A percentile compares a stretch with the other conserved stretches of the same genome.
Evolutionary conservation across 1,140 invertebrate species (phyloP).

Genomic region (Caenorhabditis elegans): WBcel235 BX284604.4:16999501-17000000

Average conservation of each 20-base stretch:
- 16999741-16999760: background rate
- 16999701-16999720: background rate
- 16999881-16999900: too few species aligned
- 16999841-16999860: too few species aligned
- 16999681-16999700: background rate
- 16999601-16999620: background rate
- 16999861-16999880: too few species aligned
- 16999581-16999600: background rate
- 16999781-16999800: conserved; percentile 7
- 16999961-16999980: too few species aligned
- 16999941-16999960: too few species aligned
- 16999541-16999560: background rate
- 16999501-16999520: conserved; percentile 13
- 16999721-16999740: background rate
- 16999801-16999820: conserved; percentile 16
- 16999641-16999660: background rate
- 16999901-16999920: background rate
- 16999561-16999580: background rate
- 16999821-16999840: conserved; percentile 7
- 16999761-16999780: conserved; percentile 14
- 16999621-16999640: background rate
- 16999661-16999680: too few species aligned
- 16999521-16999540: background rate
- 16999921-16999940: background rate
- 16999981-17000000: too few species aligned